phyloP scores from a whole-genome alignment of 2,113 vertebrate genomes.

The Manacus vitellinus region DNA sequence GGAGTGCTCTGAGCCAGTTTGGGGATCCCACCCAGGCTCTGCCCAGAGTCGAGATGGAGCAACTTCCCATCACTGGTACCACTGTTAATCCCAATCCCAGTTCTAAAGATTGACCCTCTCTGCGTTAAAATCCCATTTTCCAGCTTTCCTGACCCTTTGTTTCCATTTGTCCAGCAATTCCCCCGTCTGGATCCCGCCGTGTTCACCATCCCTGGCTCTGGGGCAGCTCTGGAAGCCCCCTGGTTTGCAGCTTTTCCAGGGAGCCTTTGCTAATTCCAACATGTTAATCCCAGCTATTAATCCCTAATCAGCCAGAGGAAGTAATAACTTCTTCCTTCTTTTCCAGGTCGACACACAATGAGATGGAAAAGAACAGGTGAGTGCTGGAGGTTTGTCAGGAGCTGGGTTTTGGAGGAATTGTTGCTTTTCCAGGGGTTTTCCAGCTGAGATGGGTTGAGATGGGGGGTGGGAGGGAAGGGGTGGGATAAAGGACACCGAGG shows the following conservation, averaged over 20 bases:
- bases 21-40: background rate
- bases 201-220: fast-evolving
- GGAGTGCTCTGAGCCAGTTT: fast-evolving
- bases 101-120: too few relatives aligned
- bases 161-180: background rate
- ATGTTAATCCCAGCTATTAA: background rate
- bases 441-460: background rate
- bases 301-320: background rate
- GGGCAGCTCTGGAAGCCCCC: background rate
- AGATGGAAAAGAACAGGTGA: constrained; percentile 99
- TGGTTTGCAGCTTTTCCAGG: background rate
- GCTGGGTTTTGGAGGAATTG: fast-evolving
- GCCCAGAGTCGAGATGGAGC: background rate
- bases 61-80: background rate
- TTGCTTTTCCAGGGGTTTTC: background rate
- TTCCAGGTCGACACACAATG: constrained; percentile 94
- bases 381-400: background rate
- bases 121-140: fast-evolving
- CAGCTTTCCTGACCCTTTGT: background rate
- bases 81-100: too few relatives aligned
- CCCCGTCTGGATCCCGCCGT: fast-evolving
- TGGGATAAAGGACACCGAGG: background rate
- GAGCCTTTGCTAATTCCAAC: background rate
- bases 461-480: background rate
- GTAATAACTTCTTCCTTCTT: background rate